phyloP scores from a whole-genome alignment of 2,888 invertebrate species.

The Dolichopus griseipennis region DNA sequence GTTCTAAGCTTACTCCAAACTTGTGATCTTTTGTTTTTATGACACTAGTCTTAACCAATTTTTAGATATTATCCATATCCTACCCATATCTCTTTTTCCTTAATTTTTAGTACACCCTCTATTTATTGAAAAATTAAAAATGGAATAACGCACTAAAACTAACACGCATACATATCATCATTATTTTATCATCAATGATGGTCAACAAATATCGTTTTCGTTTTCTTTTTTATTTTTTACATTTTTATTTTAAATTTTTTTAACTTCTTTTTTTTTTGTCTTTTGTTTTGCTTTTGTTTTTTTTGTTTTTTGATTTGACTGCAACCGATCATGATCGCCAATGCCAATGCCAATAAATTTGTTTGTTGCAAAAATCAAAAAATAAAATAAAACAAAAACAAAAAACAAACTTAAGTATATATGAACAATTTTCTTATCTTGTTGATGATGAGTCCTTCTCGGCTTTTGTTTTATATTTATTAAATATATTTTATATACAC shows the following conservation, averaged over 20 bases:
- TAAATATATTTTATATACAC: too few species aligned
- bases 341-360: constrained; percentile 3
- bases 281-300: not conserved
- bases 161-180: not conserved
- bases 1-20: too few species aligned
- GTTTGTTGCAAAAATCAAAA: not conserved
- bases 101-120: too few species aligned
- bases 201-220: not conserved
- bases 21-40: too few species aligned
- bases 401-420: not conserved
- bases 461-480: too few species aligned
- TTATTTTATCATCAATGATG: not conserved
- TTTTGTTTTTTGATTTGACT: not conserved
- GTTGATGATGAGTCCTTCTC: not conserved
- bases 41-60: too few species aligned
- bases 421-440: not conserved
- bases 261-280: not conserved
- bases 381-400: not conserved
- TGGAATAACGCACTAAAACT: not conserved
- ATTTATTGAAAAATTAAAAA: not conserved
- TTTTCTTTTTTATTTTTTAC: not conserved
- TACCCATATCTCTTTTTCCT: too few species aligned
- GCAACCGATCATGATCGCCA: not conserved
- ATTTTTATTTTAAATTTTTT: not conserved
- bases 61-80: too few species aligned